Evolutionary conservation across 2,797 vertebrate species (phyloP).

Genomic region (Tinamus major): DNA sequence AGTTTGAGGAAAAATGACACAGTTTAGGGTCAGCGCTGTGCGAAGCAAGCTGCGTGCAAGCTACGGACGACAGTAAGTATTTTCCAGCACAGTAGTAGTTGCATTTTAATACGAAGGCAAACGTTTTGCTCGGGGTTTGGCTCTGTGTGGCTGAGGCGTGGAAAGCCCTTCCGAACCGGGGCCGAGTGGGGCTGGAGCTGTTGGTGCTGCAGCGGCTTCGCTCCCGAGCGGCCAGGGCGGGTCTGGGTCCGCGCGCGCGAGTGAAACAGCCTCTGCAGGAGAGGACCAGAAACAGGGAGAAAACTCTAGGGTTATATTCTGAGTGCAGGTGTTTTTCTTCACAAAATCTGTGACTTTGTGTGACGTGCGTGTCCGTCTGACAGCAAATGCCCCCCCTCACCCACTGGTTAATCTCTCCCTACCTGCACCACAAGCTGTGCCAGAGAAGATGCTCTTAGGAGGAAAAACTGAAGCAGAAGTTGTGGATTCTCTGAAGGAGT

Average conservation of each 20-base stretch:
- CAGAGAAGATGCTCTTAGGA: not conserved
- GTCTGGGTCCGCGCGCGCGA: not conserved
- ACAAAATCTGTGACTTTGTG: not conserved
- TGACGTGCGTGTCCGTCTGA: not conserved
- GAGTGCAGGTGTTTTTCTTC: not conserved
- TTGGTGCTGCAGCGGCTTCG: not conserved
- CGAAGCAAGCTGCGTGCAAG: not conserved
- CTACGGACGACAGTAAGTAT: not conserved
- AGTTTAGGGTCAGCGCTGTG: not conserved
- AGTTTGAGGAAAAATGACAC: not conserved
- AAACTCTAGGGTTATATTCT: not conserved
- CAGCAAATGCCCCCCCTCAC: not conserved
- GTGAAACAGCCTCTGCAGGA: not conserved
- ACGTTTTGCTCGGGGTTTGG: not conserved
- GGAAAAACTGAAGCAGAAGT: not conserved
- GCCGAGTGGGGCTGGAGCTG: not conserved
- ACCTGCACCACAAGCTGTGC: not conserved
- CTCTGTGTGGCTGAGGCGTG: not conserved
- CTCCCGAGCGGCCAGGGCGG: not conserved
- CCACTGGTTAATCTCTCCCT: not conserved
- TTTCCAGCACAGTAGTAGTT: not conserved
- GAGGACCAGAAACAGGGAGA: not conserved
- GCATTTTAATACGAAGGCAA: not conserved
- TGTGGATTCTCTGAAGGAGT: not conserved
- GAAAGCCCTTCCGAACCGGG: not conserved